Conservation (phyloP, 2,888 invertebrate species). For the Campoplex capitator region DNA sequence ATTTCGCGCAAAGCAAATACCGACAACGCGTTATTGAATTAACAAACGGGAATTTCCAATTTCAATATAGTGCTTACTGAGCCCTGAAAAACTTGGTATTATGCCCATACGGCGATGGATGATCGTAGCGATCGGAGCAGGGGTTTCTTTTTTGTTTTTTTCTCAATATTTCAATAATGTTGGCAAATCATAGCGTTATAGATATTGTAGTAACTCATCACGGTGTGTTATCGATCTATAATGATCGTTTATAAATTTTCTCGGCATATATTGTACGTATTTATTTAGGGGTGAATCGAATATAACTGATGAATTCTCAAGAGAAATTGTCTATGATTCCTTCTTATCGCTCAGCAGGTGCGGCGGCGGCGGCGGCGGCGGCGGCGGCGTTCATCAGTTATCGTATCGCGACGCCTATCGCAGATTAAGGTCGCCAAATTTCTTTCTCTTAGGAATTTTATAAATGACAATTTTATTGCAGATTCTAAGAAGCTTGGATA, state of each 20-base stretch:
- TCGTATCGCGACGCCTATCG: background rate
- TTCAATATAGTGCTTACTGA: slow-evolving; percentile 16
- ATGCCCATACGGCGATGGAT: slow-evolving; percentile 15
- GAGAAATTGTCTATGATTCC: too few species aligned
- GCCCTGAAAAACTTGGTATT: slow-evolving; percentile 16
- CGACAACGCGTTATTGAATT: slow-evolving; percentile 41
- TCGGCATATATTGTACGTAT: background rate
- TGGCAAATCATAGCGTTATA: background rate
- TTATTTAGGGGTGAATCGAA: too few species aligned
- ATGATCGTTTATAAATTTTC: background rate
- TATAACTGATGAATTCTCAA: too few species aligned
- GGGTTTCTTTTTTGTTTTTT: too few species aligned
- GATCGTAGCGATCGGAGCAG: slow-evolving; percentile 14
- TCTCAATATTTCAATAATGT: slow-evolving; percentile 22
- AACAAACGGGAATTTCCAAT: slow-evolving; percentile 31
- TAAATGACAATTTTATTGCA: background rate
- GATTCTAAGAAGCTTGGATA: background rate
- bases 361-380: too few species aligned
- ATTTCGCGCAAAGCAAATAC: slow-evolving; percentile 19
- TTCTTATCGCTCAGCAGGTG: too few species aligned
- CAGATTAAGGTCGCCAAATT: background rate
- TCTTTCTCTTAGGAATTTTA: background rate
- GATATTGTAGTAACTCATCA: background rate
- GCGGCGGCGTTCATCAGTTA: too few species aligned
- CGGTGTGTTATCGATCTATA: too few species aligned